Evolutionary conservation across 2,113 vertebrate species (phyloP), one percentile per base, ranked within the genome.

Genomic region (Anhinga anhinga): DNA sequence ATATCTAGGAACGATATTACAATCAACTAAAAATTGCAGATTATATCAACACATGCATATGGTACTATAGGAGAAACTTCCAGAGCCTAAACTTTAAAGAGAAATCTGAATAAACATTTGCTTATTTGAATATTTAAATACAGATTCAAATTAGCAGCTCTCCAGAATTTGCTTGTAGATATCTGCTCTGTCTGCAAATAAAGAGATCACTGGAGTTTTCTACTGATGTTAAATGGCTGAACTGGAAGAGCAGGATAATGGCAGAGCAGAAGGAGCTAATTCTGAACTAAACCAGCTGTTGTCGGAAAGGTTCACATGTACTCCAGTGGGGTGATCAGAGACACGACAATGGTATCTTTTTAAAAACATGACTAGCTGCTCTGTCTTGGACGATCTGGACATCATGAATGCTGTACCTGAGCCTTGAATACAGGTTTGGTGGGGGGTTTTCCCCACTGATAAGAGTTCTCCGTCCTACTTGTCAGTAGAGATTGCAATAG

Each of bases 91-190:
- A 79, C 56, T 95, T 92, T 93, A 89, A 96, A 89, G 70, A 86
- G 38, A 95, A 84, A 82, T 76, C 63, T 91, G 88, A 83, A 92
- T 95, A 88, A 92, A 67, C 27, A 84, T n/a, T 62, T 71, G 86
- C 74, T 80, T 63, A 65, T 45, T 86, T 63, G 44, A 65, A 36
- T 82, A 91, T 82, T 95, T 82, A 89, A 93, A 94, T 91, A 55
- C 19, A 73, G 62, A 94, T 53, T 85, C 81, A 88, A 79, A 89
- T 25, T 63, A 89, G 40, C 26, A 70, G 2, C 67, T 82, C 67
- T 62, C 66, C 73, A 89, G 30, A 56, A 22, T 2, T 70, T 58
- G 13, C 34, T 90, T 87, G 76, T 16, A 89, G 65, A 45, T 81
- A 78, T 40, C 80, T 88, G 49, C 67, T 73, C 53, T 78, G 81